A percentile compares a stretch with the other conserved stretches of the same genome.
Evolutionary conservation across 2,888 invertebrate species (phyloP).

Genomic region (Tetragnatha montana): DNA sequence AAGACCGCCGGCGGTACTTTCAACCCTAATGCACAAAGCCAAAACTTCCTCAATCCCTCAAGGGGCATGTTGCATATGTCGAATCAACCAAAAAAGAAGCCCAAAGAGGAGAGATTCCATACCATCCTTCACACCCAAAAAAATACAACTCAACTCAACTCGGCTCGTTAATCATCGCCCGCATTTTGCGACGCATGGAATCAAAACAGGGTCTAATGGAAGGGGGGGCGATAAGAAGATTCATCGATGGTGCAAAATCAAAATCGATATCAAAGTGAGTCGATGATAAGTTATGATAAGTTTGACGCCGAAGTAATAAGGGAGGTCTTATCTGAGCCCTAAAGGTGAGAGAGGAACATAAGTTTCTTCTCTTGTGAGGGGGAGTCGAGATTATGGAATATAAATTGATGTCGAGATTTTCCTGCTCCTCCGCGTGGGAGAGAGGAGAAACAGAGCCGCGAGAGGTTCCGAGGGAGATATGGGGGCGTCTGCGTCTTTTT

Average conservation of each 20-base stretch:
- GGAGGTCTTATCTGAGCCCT: slow-evolving; percentile 48
- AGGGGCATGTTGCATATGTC: no score
- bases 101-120: no score
- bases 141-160: slow-evolving; percentile 23
- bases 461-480: no score
- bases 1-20: no score
- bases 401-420: slow-evolving; percentile 60
- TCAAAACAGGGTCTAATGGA: slow-evolving; percentile 50
- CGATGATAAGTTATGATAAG: slow-evolving; percentile 63
- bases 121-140: no score
- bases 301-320: slow-evolving; percentile 57
- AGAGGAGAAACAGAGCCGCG: no score
- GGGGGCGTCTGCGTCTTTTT: no score
- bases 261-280: slow-evolving; percentile 56
- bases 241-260: slow-evolving; percentile 51
- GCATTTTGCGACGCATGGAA: slow-evolving; percentile 46
- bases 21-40: no score
- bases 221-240: slow-evolving; percentile 21
- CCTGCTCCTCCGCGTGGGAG: no score
- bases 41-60: no score
- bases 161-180: slow-evolving; percentile 51
- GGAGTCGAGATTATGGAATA: slow-evolving; percentile 47
- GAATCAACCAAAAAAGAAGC: no score
- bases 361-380: slow-evolving; percentile 30
- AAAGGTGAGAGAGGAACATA: slow-evolving; percentile 49